A percentile compares a stretch with the other conserved stretches of the same genome.
Conservation (phyloP, 2,113 vertebrate genomes). For the Illadopsis cleaveri region DNA sequence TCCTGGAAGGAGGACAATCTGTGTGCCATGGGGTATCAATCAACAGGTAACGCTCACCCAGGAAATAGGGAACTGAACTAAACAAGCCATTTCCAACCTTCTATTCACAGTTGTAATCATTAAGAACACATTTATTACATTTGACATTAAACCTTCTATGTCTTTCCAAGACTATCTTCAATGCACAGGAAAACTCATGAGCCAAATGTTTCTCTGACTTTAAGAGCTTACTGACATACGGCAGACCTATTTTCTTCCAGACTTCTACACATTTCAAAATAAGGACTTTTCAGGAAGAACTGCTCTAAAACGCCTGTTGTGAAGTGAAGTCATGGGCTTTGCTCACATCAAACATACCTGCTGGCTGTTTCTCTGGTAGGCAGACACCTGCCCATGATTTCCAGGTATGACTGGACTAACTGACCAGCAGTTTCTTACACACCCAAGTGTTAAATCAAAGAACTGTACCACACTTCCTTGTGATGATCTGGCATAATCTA, state of each 20-base stretch:
- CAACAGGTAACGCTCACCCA: background rate
- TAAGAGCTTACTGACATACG: background rate
- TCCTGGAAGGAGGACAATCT: background rate
- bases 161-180: background rate
- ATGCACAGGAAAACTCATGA: background rate
- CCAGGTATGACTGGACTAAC: background rate
- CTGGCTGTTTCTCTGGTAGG: background rate
- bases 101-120: rapidly evolving
- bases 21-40: background rate
- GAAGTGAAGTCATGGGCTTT: background rate
- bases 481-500: background rate
- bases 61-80: background rate
- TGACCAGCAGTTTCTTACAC: background rate
- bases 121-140: background rate
- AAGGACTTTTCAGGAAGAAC: background rate
- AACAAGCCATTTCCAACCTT: background rate
- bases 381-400: background rate
- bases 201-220: background rate
- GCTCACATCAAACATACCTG: background rate
- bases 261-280: background rate
- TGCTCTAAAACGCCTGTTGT: background rate
- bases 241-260: background rate
- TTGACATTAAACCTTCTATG: background rate
- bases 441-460: background rate
- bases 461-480: background rate